Evolutionary conservation across 2,888 invertebrate species (phyloP), one percentile per base, ranked within the genome.

Genomic region (Silvanus unidentatus): DNA sequence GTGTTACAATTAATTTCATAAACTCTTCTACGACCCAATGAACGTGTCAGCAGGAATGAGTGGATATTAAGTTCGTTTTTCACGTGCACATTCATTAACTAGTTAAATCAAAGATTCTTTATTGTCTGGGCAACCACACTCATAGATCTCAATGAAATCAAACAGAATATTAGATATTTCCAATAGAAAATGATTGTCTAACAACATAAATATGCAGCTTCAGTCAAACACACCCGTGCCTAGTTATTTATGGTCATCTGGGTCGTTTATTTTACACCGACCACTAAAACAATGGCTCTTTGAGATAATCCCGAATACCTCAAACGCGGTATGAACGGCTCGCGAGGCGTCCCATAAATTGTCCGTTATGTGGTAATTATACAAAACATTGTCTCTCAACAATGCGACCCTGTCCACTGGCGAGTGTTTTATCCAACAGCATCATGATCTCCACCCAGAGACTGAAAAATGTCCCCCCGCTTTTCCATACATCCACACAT

Each of bases 301-400:
- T 49, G 50, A 58, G 57, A 58, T 62, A 59, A 61, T 59, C 57
- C 58, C 52, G 57, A 58, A 61, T 61, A 55, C 59, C 59, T 62
- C 61, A 58, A 59, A 59, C 54, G 54, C 51, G 58, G 54, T 57
- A 60, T 58, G 58, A 53, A 55, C 55, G 57, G 54, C 57, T 49
- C 53, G 56, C 54, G 51, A 44, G 45, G 53, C 52, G 47, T 51
- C 51, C 51, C 62, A 65, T 65, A 65, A 65, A 65, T 64, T 60
- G 59, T 61, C 59, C 57, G 64, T 62, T 64, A 65, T 63, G 65
- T 57, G 60, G 65, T 64, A 64, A 65, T 65, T 65, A 65, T 63
- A 63, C 62, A 63, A 63, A 64, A 64, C 63, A 61, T 61, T 63
- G 62, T 64, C 63, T 59, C 56, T 51, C 55, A 57, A 64, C 63